Conservation (phyloP, 1,140 invertebrate genomes). For the Drosophila parvula region DNA sequence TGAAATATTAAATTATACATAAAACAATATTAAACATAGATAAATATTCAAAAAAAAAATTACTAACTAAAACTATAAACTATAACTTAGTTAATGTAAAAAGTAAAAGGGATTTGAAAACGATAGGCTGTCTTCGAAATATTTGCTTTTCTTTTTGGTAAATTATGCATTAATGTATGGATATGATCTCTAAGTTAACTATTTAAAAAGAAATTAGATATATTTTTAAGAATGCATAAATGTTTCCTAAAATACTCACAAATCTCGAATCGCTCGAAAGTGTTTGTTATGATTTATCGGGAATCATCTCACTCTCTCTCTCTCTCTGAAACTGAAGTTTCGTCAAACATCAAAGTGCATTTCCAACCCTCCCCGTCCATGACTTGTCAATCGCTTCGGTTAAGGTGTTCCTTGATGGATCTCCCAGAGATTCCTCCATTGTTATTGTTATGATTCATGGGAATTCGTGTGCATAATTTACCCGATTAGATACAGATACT, state of each 20-base stretch:
- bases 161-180: too few species aligned
- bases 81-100: too few species aligned
- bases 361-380: background rate
- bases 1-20: background rate
- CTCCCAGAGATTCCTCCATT: conserved; percentile 42
- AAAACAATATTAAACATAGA: background rate
- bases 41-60: background rate
- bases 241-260: background rate
- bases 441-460: conserved; percentile 80
- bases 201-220: too few species aligned
- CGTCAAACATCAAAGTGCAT: conserved; percentile 33
- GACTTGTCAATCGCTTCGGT: conserved; percentile 20
- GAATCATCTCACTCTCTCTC: background rate
- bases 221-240: too few species aligned
- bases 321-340: background rate
- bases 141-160: too few species aligned
- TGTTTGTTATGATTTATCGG: conserved; percentile 31
- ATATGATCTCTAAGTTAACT: too few species aligned
- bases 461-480: conserved; percentile 70
- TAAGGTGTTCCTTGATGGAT: conserved; percentile 62
- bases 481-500: conserved; percentile 33
- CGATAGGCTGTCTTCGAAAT: too few species aligned
- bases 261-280: background rate
- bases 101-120: too few species aligned
- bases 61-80: too few species aligned